Conservation (phyloP, 2,888 invertebrate species). For the Cantharis flavilabris region DNA sequence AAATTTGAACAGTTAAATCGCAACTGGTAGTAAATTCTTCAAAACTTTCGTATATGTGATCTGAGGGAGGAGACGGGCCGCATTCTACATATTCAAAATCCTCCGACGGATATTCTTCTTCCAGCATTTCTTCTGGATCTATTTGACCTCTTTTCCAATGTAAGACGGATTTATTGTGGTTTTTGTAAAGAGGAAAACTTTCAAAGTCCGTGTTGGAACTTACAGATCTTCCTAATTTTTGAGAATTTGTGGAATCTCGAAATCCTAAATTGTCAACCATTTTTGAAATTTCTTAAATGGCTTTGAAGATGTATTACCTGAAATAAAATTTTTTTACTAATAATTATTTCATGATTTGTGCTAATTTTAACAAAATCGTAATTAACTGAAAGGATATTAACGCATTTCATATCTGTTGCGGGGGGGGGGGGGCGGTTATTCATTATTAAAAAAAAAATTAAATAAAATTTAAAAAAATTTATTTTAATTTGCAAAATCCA, state of each 20-base stretch:
- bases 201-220: slow-evolving; percentile 55
- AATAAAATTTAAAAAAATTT: too few species aligned
- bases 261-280: slow-evolving; percentile 54
- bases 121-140: slow-evolving; percentile 59
- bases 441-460: not conserved
- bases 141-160: slow-evolving; percentile 35
- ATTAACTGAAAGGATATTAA: not conserved
- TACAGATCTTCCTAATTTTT: slow-evolving; percentile 54
- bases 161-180: slow-evolving; percentile 35
- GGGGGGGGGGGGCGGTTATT: not conserved
- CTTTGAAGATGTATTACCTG: slow-evolving; percentile 29
- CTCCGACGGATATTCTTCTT: slow-evolving; percentile 70
- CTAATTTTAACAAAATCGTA: not conserved
- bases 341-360: not conserved
- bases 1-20: slow-evolving; percentile 73
- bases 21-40: slow-evolving; percentile 68
- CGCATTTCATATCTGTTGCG: not conserved
- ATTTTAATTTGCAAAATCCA: too few species aligned
- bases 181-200: slow-evolving; percentile 51
- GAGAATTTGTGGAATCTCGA: slow-evolving; percentile 44
- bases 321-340: not conserved
- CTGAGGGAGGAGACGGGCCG: slow-evolving; percentile 79
- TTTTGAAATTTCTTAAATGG: slow-evolving; percentile 23
- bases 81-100: slow-evolving; percentile 80
- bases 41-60: slow-evolving; percentile 82